Evolutionary conservation across 2,797 vertebrate species (phyloP).

Genomic region (Chaunax sp.): DNA sequence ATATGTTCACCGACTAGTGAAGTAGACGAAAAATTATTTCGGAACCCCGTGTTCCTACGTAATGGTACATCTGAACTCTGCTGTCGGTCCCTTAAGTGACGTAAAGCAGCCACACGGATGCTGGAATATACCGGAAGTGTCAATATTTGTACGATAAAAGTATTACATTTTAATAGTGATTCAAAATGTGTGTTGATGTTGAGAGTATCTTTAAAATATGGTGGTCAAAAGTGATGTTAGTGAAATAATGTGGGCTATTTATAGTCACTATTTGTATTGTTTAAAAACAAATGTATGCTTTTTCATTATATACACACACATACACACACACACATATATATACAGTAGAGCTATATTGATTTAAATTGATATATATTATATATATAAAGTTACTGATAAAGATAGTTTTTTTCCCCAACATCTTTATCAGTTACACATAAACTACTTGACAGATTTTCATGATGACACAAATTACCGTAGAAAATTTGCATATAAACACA

Average conservation of each 20-base stretch:
- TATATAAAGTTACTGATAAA: too few species aligned
- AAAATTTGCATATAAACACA: too few species aligned
- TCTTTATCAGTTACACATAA: too few species aligned
- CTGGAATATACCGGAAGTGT: not conserved
- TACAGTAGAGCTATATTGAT: too few species aligned
- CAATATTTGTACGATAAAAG: not conserved
- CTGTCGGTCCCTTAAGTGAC: not conserved
- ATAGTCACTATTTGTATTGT: not conserved
- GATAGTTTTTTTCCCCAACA: too few species aligned
- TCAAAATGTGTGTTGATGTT: not conserved
- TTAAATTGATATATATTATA: too few species aligned
- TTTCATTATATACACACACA: too few species aligned
- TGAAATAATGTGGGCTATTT: not conserved
- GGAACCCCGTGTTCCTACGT: constrained; percentile 12
- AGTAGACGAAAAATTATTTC: not conserved
- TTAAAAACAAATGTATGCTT: too few species aligned
- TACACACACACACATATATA: too few species aligned
- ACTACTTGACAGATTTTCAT: too few species aligned
- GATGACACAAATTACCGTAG: too few species aligned
- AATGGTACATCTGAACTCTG: constrained; percentile 21
- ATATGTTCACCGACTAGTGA: not conserved
- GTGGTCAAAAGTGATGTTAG: not conserved
- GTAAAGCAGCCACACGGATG: not conserved
- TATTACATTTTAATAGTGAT: not conserved
- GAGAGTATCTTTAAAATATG: not conserved